Evolutionary conservation across 2,113 vertebrate species (phyloP).

Genomic region (Uria lomvia): DNA sequence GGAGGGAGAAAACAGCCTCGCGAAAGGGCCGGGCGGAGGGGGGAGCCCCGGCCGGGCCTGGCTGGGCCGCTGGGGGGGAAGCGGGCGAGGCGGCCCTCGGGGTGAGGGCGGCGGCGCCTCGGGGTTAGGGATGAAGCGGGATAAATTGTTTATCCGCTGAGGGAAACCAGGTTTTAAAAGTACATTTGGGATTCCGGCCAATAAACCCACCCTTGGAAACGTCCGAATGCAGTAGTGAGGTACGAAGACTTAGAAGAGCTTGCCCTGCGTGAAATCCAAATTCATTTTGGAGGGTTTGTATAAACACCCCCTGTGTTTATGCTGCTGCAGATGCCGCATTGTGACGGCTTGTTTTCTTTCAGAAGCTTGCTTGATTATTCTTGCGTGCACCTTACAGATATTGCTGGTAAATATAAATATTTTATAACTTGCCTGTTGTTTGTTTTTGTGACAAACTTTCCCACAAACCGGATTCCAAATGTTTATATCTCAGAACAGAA

Average conservation of each 20-base stretch:
- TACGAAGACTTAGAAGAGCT: fast-evolving
- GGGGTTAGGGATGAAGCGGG: background rate
- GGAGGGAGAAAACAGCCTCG: background rate
- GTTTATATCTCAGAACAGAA: background rate
- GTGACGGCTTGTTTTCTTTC: background rate
- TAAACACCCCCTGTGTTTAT: background rate
- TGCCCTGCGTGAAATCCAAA: fast-evolving
- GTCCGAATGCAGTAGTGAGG: fast-evolving
- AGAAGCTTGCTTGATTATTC: background rate
- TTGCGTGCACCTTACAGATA: no score
- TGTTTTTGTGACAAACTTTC: background rate
- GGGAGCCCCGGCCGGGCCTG: background rate
- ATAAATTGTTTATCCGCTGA: fast-evolving
- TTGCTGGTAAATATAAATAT: background rate
- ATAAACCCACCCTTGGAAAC: background rate
- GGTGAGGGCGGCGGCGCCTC: background rate
- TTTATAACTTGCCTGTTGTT: background rate
- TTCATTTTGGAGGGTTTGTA: background rate
- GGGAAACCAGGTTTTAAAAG: background rate
- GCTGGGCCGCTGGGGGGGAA: background rate
- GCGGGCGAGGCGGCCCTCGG: background rate
- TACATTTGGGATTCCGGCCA: background rate
- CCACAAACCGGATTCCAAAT: background rate
- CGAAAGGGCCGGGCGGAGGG: fast-evolving
- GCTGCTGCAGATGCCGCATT: fast-evolving